Evolutionary conservation across 2,888 invertebrate genomes (phyloP), one percentile per base, ranked within the genome.

Genomic region (Isoperla grammatica): DNA sequence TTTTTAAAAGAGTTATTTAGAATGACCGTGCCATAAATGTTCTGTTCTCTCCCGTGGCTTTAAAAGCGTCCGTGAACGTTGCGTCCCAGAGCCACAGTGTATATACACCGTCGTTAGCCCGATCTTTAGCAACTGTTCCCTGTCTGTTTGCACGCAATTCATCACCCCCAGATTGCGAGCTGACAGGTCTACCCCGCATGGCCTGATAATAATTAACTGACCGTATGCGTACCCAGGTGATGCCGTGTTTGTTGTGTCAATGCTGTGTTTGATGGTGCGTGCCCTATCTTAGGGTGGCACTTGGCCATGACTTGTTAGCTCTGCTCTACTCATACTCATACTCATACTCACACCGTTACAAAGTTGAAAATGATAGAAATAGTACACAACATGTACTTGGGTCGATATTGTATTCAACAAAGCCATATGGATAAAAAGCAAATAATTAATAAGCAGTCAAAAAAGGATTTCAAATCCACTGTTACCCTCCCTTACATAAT

Each of bases 191-290:
- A 43, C 29, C 50, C 19, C 11, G 59, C 54, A 35, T 9, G 45
- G 59, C 20, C 48, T 43, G 54, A 37, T 55, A 53, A 55, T 59
- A 59, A 60, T 60, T 60, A 60, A 60, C 60, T 56, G 56, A 17
- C 56, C 56, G 49, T 56, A 60, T 60, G 60, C 60, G 48, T 23
- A 29, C 17, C 39, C 60, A 60, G 60, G 60, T 60, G 49, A 17
- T 5, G 29, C 46, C 2, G 49, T 53, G 53, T 53, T 53, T 37
- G 39, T 19, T 12, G 17, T 53, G 53, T 53, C 53, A 53, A 59
- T 45, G 45, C 15, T 12, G 53, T 40, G 49, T 50, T 56, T 56
- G 56, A 60, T 56, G 42, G 60, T 37, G 29, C 60, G 60, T 60
- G 60, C 60, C 40, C 50, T 60, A 60, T 60, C 60, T 60, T 61